Conservation (phyloP, 2,888 invertebrate genomes). For the Acronicta alni region DNA sequence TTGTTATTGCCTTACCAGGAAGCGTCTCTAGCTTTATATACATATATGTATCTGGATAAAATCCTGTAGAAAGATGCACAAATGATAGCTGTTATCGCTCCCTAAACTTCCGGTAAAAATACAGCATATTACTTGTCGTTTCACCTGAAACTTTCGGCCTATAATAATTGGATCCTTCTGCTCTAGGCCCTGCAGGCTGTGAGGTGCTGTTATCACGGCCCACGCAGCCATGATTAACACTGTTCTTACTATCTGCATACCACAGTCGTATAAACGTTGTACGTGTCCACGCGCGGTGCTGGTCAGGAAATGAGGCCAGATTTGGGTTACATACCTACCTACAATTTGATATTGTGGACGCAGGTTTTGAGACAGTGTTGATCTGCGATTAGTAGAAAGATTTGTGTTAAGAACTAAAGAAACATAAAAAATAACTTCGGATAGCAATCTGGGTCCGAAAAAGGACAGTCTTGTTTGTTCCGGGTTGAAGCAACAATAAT, state of each 20-base stretch:
- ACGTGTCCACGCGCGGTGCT: constrained; percentile 43
- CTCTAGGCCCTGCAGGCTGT: constrained; percentile 31
- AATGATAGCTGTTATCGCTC: too few species aligned
- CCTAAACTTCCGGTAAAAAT: too few species aligned
- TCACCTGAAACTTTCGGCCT: background rate
- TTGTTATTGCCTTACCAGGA: too few species aligned
- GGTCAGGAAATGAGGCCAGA: constrained; percentile 31
- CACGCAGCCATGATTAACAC: constrained; percentile 56
- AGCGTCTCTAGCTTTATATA: too few species aligned
- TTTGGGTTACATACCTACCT: constrained; percentile 37
- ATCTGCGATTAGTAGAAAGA: background rate
- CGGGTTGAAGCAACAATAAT: too few species aligned
- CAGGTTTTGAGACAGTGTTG: background rate
- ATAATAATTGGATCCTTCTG: constrained; percentile 4
- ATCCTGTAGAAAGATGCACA: too few species aligned
- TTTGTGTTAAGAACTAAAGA: background rate
- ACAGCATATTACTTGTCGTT: too few species aligned
- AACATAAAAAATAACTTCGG: too few species aligned
- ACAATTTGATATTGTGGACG: constrained; percentile 8
- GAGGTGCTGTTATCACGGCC: constrained; percentile 43
- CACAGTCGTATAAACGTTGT: constrained; percentile 37
- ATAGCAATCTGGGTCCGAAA: too few species aligned
- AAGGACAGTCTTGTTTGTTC: too few species aligned
- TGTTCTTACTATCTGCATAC: constrained; percentile 41
- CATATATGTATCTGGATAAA: too few species aligned